Evolutionary conservation across 2,113 vertebrate species (phyloP), one percentile per base, ranked within the genome.

Genomic region (Microtus ochrogaster): DNA sequence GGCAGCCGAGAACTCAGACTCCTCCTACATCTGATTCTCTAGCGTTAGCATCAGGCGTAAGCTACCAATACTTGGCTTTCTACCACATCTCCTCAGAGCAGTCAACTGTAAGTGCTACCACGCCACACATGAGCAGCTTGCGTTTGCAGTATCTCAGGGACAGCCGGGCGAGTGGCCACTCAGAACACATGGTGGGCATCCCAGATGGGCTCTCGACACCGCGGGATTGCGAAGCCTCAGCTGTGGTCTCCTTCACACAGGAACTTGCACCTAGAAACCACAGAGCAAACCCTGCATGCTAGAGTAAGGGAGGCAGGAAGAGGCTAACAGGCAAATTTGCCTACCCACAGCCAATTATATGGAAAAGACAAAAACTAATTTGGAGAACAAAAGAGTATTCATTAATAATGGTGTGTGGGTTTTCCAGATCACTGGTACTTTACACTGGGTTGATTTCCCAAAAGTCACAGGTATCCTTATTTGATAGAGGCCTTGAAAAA

Each of bases 251-350:
- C 87, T 90, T 92, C 92, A 49, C 28, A 94, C 33, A 83, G 94
- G 88, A 97, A 96, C 90, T 96, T 96, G 78, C 28, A 79, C 58
- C 90, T 89, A 97, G 84, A 97, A 96, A 95, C 94, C 97, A 96
- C 94, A 97, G 88, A 85, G 89, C 74, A 76, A 95, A 92, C 52
- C 92, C 73, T 96, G 74, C 73, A 87, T 88, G 78, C 58, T 96
- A 76, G 70, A 96, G 70, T 95, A 95, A 89, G 68, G 94, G 79
- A 97, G 49, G 85, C 89, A 94, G 91, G 94, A 95, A 97, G 91
- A 70, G 74, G 87, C 81, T 84, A 89, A 94, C 91, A 96, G 90
- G 96, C 83, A 96, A 97, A 97, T 98, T 10, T 36, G n/a, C 83
- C 94, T 96, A 89, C 91, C 96, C 89, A 94, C 87, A 96, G 55